Conservation (phyloP, 2,113 vertebrate species). For the Anser cygnoides region DNA sequence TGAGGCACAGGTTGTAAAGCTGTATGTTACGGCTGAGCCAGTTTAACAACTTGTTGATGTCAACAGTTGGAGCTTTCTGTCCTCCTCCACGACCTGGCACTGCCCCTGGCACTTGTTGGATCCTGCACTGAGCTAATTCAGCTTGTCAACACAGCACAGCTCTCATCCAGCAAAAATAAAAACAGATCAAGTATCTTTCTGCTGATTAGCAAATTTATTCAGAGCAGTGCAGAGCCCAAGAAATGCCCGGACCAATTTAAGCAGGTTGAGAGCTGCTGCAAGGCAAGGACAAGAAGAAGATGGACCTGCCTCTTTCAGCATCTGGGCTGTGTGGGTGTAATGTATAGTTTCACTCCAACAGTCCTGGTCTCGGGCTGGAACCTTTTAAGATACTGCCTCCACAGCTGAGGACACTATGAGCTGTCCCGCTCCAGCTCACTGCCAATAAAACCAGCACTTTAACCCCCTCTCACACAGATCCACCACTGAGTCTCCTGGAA, state of each 20-base stretch:
- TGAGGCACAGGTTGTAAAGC: background rate
- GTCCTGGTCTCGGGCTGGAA: background rate
- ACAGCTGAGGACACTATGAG: background rate
- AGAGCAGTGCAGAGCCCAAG: background rate
- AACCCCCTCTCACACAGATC: background rate
- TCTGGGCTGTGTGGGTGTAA: background rate
- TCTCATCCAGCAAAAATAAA: background rate
- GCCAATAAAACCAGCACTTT: background rate
- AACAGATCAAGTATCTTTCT: background rate
- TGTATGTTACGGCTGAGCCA: background rate
- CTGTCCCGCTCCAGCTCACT: background rate
- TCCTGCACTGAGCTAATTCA: background rate
- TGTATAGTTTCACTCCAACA: background rate
- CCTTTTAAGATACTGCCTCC: background rate
- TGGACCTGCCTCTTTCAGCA: background rate
- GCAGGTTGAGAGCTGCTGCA: background rate
- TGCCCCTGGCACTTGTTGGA: background rate
- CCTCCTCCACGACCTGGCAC: background rate
- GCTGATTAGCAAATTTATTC: background rate
- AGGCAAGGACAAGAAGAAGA: background rate
- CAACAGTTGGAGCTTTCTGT: background rate
- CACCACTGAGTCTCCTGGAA: background rate
- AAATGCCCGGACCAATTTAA: background rate
- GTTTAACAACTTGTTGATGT: background rate
- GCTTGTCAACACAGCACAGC: background rate